phyloP scores from a whole-genome alignment of 2,888 invertebrate species.

The Mythimna pallens region DNA sequence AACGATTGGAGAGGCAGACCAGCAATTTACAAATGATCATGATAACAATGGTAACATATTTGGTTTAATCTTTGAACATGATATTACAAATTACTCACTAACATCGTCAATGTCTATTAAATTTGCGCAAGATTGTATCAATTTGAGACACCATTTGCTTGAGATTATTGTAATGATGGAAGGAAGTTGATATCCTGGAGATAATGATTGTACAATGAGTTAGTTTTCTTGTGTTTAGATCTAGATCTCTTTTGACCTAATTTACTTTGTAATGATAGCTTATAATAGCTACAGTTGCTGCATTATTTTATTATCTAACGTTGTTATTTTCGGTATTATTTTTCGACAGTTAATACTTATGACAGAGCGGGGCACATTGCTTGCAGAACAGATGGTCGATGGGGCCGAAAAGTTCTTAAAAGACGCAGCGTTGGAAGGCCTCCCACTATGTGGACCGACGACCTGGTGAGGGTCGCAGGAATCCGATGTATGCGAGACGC shows the following conservation, averaged over 20 bases:
- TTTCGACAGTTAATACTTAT: neutral
- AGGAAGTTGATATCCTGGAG: slow-evolving; percentile 60
- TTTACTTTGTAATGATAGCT: slow-evolving; percentile 4
- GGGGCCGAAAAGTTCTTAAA: too few relatives aligned
- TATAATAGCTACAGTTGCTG: neutral
- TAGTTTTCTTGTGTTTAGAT: slow-evolving; percentile 41
- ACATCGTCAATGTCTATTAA: slow-evolving; percentile 12
- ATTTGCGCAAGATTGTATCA: slow-evolving; percentile 44
- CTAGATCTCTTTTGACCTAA: slow-evolving; percentile 35
- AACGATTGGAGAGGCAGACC: too few relatives aligned
- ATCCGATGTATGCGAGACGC: too few relatives aligned
- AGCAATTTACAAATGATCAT: neutral
- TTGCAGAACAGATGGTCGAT: too few relatives aligned
- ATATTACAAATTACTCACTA: slow-evolving; percentile 2
- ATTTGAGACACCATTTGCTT: slow-evolving; percentile 54
- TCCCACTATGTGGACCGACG: too few relatives aligned
- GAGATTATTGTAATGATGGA: slow-evolving; percentile 41
- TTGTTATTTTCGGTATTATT: neutral
- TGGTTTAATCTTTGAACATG: neutral
- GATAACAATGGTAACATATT: too few relatives aligned
- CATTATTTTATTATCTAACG: neutral
- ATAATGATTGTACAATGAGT: slow-evolving; percentile 45
- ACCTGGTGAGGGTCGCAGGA: too few relatives aligned
- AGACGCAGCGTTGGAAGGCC: too few relatives aligned
- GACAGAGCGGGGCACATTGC: neutral